phyloP scores from a whole-genome alignment of 2,113 vertebrate genomes.

The Sitta europaea region DNA sequence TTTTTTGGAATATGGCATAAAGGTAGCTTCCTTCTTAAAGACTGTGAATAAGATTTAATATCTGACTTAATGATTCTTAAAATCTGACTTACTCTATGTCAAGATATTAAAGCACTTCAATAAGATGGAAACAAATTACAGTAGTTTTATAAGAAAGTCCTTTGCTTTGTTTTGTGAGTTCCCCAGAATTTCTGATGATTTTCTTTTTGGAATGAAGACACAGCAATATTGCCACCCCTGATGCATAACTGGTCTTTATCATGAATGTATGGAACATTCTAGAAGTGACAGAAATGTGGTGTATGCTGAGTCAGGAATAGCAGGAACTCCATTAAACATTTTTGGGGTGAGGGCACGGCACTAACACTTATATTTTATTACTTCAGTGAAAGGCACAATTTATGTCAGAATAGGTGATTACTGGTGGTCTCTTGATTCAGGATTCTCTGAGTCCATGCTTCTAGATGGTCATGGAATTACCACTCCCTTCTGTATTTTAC shows the following conservation, averaged over 20 bases:
- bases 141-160: not conserved
- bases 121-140: not conserved
- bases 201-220: not conserved
- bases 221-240: rapidly evolving
- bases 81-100: not conserved
- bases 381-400: not conserved
- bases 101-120: not conserved
- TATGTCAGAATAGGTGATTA: not conserved
- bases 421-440: not conserved
- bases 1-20: not conserved
- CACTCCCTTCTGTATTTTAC: not conserved
- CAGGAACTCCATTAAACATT: not conserved
- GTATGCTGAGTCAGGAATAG: not conserved
- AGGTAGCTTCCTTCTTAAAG: not conserved
- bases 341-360: rapidly evolving
- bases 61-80: not conserved
- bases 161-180: not conserved
- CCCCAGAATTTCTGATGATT: not conserved
- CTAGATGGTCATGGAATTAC: not conserved
- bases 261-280: not conserved
- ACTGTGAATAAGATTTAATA: not conserved
- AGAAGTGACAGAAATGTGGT: not conserved
- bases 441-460: not conserved
- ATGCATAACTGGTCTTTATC: not conserved
- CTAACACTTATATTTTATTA: not conserved